Conservation (phyloP, 53 echinoderm and acorn worm genomes). For the Patiria pectinifera region DNA sequence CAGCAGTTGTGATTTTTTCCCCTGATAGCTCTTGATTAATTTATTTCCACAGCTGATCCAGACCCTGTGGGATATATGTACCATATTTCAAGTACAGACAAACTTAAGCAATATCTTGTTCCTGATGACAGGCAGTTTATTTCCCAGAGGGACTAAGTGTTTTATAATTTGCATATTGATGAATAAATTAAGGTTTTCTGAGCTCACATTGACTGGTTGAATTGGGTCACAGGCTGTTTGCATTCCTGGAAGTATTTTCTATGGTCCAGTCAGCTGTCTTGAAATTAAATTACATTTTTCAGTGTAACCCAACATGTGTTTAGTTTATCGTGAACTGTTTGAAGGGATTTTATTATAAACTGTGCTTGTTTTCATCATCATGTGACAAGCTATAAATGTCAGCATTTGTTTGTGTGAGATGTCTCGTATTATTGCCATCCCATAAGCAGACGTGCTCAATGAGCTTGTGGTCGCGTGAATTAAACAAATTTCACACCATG, state of each 20-base stretch:
- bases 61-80: too few relatives aligned
- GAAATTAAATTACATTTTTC: background rate
- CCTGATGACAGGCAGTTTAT: background rate
- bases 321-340: background rate
- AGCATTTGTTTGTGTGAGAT: background rate
- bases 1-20: too few relatives aligned
- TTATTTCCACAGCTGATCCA: too few relatives aligned
- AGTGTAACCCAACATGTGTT: background rate
- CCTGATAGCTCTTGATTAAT: too few relatives aligned
- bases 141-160: background rate
- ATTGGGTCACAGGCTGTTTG: background rate
- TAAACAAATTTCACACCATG: background rate
- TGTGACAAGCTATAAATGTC: background rate
- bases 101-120: background rate
- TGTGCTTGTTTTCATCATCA: background rate
- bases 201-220: background rate
- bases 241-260: background rate
- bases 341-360: background rate
- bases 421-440: background rate
- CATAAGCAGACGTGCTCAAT: background rate
- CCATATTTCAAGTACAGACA: too few relatives aligned
- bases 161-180: background rate
- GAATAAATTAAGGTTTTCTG: background rate
- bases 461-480: background rate
- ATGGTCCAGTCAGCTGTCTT: too few relatives aligned